Conservation (phyloP, 1,140 invertebrate genomes). For the Druon quercuslanigerum region DNA sequence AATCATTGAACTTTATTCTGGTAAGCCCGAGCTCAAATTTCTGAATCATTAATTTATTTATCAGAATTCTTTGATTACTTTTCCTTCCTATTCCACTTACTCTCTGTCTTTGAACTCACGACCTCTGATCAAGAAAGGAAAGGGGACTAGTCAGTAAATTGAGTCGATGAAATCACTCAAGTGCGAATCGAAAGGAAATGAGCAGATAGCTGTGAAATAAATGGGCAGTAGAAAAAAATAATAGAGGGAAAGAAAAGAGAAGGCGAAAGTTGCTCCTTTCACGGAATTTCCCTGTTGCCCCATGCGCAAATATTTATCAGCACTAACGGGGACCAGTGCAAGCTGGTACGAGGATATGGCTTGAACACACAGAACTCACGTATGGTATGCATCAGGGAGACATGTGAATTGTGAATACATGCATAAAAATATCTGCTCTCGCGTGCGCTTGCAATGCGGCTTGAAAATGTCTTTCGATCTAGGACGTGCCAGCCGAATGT, state of each 20-base stretch:
- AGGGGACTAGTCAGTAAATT: not conserved
- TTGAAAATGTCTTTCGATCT: conserved; percentile 55
- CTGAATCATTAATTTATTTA: not conserved
- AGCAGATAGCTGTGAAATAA: conserved; percentile 21
- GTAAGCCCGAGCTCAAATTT: not conserved
- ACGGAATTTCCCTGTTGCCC: conserved; percentile 61
- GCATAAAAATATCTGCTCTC: conserved; percentile 64
- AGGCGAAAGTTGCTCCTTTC: conserved; percentile 46
- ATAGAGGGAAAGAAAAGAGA: not conserved
- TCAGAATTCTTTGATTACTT: not conserved
- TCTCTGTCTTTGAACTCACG: not conserved
- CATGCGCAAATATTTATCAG: conserved; percentile 64
- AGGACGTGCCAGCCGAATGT: conserved; percentile 52
- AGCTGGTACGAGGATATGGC: conserved; percentile 45
- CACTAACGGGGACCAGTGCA: conserved; percentile 54
- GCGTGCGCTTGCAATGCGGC: conserved; percentile 42
- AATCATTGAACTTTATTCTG: not conserved
- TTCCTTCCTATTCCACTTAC: not conserved
- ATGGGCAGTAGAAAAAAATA: not conserved
- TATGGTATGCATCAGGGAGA: conserved; percentile 55
- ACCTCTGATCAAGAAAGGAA: not conserved
- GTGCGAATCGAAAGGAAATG: conserved; percentile 7
- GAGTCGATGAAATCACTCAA: conserved; percentile 29
- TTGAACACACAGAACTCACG: conserved; percentile 31
- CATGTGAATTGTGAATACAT: conserved; percentile 62